Evolutionary conservation across 2,888 invertebrate genomes (phyloP).

Genomic region (Eupithecia abbreviata): DNA sequence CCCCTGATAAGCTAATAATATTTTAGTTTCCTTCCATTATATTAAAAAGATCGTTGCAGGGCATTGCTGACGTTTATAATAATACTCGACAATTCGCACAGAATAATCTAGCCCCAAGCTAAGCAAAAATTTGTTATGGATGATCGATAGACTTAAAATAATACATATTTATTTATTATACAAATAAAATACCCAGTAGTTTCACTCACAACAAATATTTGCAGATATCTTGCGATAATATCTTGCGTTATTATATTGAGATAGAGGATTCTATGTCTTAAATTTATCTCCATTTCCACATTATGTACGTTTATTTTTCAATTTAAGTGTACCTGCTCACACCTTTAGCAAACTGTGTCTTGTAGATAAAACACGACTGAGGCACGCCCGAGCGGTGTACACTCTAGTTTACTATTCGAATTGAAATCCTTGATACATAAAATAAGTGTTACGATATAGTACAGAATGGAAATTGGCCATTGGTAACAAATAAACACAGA

Average conservation of each 20-base stretch:
- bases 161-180: no score
- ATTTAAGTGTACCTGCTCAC: conserved; percentile 4
- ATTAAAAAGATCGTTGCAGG: background rate
- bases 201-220: no score
- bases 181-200: no score
- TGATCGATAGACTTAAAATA: no score
- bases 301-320: conserved; percentile 1
- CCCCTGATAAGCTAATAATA: background rate
- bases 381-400: conserved; percentile 46
- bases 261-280: background rate
- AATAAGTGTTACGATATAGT: conserved; percentile 35
- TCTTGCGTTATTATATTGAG: background rate
- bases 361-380: conserved; percentile 62
- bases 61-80: no score
- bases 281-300: background rate
- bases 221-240: no score
- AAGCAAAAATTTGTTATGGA: no score
- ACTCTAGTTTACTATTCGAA: conserved; percentile 44
- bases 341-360: conserved; percentile 25
- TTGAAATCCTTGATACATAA: conserved; percentile 39
- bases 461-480: conserved; percentile 33
- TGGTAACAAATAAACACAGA: conserved; percentile 36
- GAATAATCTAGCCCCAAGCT: no score
- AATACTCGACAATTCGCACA: no score
- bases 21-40: background rate